phyloP scores from a whole-genome alignment of 1,140 invertebrate genomes.

The Nebria ingens region DNA sequence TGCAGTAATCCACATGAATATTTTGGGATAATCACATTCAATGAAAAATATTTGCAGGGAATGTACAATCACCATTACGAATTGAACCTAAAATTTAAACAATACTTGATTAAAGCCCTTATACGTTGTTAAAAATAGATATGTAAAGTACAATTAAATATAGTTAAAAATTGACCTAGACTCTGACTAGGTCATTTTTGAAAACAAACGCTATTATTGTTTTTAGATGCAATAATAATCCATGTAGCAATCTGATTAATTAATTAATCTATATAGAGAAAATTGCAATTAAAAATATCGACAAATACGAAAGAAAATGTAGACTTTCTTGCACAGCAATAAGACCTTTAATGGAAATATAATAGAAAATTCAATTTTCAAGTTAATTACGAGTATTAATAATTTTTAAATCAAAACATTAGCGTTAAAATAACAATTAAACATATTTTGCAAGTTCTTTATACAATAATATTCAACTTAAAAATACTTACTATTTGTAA shows the following conservation, averaged over 20 bases:
- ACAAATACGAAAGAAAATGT: no score
- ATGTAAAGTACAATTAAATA: background rate
- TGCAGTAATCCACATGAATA: slow-evolving; percentile 60
- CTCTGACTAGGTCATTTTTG: background rate
- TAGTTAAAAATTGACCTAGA: background rate
- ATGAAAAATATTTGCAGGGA: slow-evolving; percentile 68
- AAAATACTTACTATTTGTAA: slow-evolving; percentile 61
- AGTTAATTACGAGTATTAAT: no score
- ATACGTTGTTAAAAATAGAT: background rate
- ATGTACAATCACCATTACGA: slow-evolving; percentile 61
- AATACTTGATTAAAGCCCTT: background rate
- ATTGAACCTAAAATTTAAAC: slow-evolving; percentile 46
- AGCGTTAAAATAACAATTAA: no score
- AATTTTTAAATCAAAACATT: no score
- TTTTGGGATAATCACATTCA: slow-evolving; percentile 67
- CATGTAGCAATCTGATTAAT: no score
- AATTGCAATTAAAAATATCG: no score
- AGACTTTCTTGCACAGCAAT: no score
- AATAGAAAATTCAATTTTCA: no score
- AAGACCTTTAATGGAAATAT: no score
- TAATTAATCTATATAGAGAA: no score
- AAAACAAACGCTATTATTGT: background rate
- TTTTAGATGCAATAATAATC: background rate
- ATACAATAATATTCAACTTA: no score
- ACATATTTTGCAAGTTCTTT: no score